Conservation (phyloP, 2,797 vertebrate species). For the Dendrocincla tyrannina region DNA sequence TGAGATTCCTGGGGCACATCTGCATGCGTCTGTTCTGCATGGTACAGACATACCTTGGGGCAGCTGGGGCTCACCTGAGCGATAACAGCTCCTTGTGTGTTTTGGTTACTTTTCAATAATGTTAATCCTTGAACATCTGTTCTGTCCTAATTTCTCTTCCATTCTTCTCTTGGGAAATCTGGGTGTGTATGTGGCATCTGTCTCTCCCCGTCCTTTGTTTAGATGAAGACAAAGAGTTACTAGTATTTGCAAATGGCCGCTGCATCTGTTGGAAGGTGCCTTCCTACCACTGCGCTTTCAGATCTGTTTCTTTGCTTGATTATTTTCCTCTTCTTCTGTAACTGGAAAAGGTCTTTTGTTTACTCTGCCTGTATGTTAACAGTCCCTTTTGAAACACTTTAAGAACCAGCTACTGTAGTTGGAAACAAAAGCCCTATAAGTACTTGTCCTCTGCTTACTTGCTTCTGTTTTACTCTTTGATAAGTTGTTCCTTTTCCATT, state of each 20-base stretch:
- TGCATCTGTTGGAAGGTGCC: not conserved
- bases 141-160: slow-evolving; percentile 28
- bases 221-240: not conserved
- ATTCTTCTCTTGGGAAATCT: slow-evolving; percentile 20
- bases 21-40: not conserved
- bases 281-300: not conserved
- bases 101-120: not conserved
- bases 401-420: not conserved
- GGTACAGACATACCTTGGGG: not conserved
- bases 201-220: not conserved
- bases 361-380: not conserved
- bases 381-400: not conserved
- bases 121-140: slow-evolving; percentile 15
- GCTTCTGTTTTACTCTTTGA: not conserved
- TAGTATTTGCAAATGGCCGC: not conserved
- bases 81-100: not conserved
- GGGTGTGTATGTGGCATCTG: not conserved
- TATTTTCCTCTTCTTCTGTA: not conserved
- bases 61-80: slow-evolving; percentile 24
- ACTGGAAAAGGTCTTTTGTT: not conserved
- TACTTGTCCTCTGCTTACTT: not conserved
- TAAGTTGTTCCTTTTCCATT: not conserved
- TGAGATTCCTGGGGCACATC: not conserved
- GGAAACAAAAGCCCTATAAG: not conserved
- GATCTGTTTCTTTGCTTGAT: not conserved